phyloP scores from a whole-genome alignment of 2,888 invertebrate species.

The Drosophila rellima region DNA sequence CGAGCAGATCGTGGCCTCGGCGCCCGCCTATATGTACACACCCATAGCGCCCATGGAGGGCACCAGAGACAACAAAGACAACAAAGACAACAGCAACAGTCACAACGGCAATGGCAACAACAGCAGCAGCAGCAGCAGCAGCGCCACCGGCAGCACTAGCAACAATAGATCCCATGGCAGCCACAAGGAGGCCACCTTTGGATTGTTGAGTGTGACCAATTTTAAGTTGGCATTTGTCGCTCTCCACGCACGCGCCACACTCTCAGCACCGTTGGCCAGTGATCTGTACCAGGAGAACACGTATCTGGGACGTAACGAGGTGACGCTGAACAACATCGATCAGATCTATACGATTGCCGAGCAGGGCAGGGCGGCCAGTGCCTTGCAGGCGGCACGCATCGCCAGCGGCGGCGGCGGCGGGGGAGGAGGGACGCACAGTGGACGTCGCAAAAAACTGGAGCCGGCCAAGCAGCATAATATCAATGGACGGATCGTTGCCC shows the following conservation, averaged over 20 bases:
- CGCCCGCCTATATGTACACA: conserved; percentile 94
- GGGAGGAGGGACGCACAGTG: not conserved
- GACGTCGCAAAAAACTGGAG: conserved; percentile 81
- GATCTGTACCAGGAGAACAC: conserved; percentile 83
- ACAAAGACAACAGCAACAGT: conserved; percentile 86
- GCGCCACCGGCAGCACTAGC: conserved; percentile 86
- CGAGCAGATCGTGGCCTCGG: conserved; percentile 93
- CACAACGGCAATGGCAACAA: not conserved
- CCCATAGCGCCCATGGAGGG: conserved; percentile 87
- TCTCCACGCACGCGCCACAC: conserved; percentile 50
- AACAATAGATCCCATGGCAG: conserved; percentile 22
- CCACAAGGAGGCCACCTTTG: conserved; percentile 91
- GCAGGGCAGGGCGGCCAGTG: conserved; percentile 75
- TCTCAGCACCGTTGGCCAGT: conserved; percentile 42
- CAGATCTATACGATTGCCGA: conserved; percentile 84
- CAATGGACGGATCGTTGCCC: conserved; percentile 84
- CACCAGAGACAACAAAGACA: conserved; percentile 85
- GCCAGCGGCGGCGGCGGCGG: conserved; percentile 58
- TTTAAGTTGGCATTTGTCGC: conserved; percentile 96
- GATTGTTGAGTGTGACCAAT: conserved; percentile 95
- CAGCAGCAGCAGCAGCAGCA: conserved; percentile 84
- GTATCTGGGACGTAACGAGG: conserved; percentile 84
- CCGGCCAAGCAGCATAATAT: conserved; percentile 83
- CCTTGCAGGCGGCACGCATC: conserved; percentile 76
- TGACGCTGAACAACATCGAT: conserved; percentile 85